Evolutionary conservation across 2,113 vertebrate genomes (phyloP), one percentile per base, ranked within the genome.

Genomic region (Rhea pennata): DNA sequence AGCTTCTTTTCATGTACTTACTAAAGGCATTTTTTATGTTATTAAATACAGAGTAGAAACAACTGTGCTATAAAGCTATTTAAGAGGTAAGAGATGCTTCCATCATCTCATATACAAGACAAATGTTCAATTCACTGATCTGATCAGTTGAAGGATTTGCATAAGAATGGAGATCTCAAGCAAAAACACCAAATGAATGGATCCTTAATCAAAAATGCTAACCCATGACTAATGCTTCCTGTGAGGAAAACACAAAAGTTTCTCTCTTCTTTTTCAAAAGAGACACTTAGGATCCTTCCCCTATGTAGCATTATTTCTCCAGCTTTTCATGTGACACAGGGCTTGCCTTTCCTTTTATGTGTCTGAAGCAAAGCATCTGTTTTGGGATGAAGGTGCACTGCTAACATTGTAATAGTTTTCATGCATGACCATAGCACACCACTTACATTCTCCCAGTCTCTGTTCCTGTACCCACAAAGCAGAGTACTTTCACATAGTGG

Each of bases 151-250:
- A 92, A 88, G 46, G 51, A 92, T 92, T 87, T 97, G 70, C 31
- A 67, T 87, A 95, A 27, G 22, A 92, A 80, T 75, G 88, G 61
- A 83, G 22, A 95, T 76, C 15, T 85, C 58, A 78, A 95, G 83
- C 69, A 79, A 95, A 97, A 83, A 93, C 36, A 71, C 19, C 58
- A 48, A 87, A 58, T 1, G 48, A 94, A 4, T 84, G 67, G 61
- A 51, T 87, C 87, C 66, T 61, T 91, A 72, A 72, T 92, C 81
- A 95, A 84, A 96, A 97, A 87, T 84, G 75, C 78, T 61, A 91
- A 42, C 67, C 26, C 76, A 92, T 90, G 69, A 93, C 88, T 93
- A 93, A 95, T 53, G 65, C 21, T 24, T 71, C 65, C 42, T 74
- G 19, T 61, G 44, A 94, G 20, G 40, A 95, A 92, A 83, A 88